Base-by-base conservation (phyloP, 2,797 vertebrate species). In the Poecilia gillii region DNA sequence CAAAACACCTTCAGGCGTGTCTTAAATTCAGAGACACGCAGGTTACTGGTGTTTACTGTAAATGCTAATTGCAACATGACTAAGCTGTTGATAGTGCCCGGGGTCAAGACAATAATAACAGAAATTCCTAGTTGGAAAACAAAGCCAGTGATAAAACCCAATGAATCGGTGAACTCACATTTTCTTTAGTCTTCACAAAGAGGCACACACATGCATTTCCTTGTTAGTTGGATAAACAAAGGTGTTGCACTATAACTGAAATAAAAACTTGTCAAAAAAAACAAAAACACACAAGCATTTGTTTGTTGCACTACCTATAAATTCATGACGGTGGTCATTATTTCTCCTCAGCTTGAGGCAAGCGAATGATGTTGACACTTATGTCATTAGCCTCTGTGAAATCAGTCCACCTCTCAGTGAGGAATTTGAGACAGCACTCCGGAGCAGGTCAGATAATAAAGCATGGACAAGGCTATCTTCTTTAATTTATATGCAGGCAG, bases 401-500 rank as follows among this genome's bases (percentile, higher is more conserved):
- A 86, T 79, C 81, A 88, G 84, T 84, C 53, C 77, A 28, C 87
- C 82, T 82, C 89, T 80, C 78, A 75, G 85, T 84, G 84, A 78
- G 88, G 91, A 90, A 88, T 92, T 90, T 88, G 85, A 89, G 90
- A 92, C 82, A 82, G 80, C 84, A 80, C 68, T 90, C 78, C 14
- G 84, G 73, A 78, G 80, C 75, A 80, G 78, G 78, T 80, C 81
- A 75, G 85, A 92, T 91, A 90, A 91, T 90, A 90, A 89, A 91
- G 83, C 89, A 85, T 75, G 84, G 87, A 84, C 81, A 78, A 85
- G 85, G 87, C 90, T 81, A 89, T 90, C 87, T 90, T 79, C 91
- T 91, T 91, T 94, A 82, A 94, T 95, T 94, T 92, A 93, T 87
- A 93, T 92, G 90, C 93, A 89, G 85, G 84, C 87, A 84, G 88